A percentile compares a stretch with the other conserved stretches of the same genome.
Evolutionary conservation across 64 coral and sea anemone species (phyloP).

Genomic region (Montipora cactus): DNA sequence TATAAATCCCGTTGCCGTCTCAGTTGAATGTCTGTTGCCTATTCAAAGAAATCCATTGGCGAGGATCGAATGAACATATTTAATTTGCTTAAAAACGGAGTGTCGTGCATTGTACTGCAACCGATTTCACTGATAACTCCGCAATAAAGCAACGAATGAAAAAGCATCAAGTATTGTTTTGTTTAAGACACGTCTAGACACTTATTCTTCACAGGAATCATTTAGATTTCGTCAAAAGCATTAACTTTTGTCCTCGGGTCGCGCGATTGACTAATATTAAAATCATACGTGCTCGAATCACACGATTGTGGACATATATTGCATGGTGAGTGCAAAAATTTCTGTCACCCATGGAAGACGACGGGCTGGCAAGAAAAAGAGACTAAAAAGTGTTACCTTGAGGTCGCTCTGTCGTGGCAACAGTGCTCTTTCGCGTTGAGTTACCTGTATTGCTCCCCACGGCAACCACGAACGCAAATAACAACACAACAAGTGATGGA

Average conservation of each 20-base stretch:
- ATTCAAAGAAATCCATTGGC: background rate
- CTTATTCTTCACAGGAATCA: background rate
- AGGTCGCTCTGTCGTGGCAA: background rate
- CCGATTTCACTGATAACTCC: background rate
- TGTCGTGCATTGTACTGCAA: background rate
- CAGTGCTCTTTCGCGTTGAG: background rate
- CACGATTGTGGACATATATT: background rate
- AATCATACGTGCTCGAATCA: background rate
- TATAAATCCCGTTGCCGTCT: background rate
- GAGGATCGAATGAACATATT: too few relatives aligned
- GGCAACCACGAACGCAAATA: background rate
- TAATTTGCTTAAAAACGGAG: background rate
- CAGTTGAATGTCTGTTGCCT: background rate
- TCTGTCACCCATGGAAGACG: background rate
- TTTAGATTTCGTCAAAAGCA: background rate
- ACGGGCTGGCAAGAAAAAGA: background rate
- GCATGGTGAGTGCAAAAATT: background rate
- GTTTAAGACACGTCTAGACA: background rate
- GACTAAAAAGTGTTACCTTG: background rate
- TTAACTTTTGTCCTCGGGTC: background rate
- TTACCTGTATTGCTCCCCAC: background rate
- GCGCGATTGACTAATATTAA: background rate
- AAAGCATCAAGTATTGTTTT: background rate
- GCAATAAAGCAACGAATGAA: background rate
- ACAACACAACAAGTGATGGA: background rate